Percentiles rank a stretch among this genome's conserved stretches.
These are phyloP conservation scores for Pitangus sulphuratus DNA, from an alignment of 2,797 vertebrate genomes.

Conservation along the genomic window DNA sequence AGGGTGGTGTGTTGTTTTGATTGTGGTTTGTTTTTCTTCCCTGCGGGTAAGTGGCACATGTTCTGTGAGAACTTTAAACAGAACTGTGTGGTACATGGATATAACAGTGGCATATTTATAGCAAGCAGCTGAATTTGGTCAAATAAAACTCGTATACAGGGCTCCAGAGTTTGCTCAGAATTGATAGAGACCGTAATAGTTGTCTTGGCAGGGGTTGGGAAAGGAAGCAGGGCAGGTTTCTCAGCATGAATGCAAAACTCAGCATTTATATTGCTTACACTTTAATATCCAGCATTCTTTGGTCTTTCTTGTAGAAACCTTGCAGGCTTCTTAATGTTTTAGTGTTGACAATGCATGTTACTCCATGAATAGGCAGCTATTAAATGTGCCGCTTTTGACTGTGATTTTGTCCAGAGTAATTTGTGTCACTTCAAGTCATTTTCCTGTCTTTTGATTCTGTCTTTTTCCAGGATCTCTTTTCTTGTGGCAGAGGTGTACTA, in stretches of 20 bases:
- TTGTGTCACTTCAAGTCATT: not conserved
- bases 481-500: not conserved
- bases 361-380: not conserved
- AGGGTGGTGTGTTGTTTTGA: not conserved
- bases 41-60: not conserved
- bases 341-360: not conserved
- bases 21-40: not conserved
- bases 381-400: not conserved
- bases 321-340: not conserved
- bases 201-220: not conserved
- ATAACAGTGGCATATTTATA: not conserved
- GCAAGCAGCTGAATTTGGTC: not conserved
- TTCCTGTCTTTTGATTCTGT: not conserved
- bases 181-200: rapidly evolving
- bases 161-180: not conserved
- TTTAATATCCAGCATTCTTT: not conserved
- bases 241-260: not conserved
- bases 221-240: not conserved
- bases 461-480: not conserved
- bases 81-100: not conserved
- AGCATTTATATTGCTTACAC: not conserved
- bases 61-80: not conserved
- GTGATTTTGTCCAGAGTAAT: not conserved
- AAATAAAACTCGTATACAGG: not conserved
- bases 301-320: not conserved